A percentile compares a stretch with the other conserved stretches of the same genome.
These are phyloP conservation scores for Microplitis manilae DNA, from an alignment of 2,888 invertebrate species.

Conservation along the genomic window DNA sequence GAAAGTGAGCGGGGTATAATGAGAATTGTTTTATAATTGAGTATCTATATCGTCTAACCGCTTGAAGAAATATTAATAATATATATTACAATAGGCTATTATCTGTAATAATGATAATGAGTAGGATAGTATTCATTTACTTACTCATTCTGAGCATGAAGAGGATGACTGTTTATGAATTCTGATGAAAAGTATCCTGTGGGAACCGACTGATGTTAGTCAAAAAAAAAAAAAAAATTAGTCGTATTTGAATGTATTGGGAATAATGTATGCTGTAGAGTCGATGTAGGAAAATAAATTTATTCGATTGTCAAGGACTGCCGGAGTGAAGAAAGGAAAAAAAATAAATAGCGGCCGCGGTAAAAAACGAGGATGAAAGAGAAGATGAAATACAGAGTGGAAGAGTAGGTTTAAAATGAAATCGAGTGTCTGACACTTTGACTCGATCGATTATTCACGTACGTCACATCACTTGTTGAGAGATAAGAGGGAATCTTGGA, in stretches of 20 bases:
- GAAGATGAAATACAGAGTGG: not conserved
- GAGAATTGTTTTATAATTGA: conserved; percentile 31
- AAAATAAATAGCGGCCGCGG: not conserved
- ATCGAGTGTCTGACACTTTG: conserved; percentile 32
- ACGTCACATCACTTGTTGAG: not conserved
- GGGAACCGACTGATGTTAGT: too few relatives aligned
- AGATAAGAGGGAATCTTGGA: conserved; percentile 23
- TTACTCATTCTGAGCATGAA: too few relatives aligned
- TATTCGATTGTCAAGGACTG: conserved; percentile 5
- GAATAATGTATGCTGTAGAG: conserved; percentile 12
- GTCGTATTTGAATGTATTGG: not conserved
- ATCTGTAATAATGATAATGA: too few relatives aligned
- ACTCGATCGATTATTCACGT: conserved; percentile 45
- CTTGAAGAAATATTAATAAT: too few relatives aligned
- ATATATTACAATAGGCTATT: too few relatives aligned
- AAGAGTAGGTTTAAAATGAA: not conserved
- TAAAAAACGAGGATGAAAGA: not conserved
- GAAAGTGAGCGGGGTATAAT: not conserved
- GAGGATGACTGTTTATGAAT: too few relatives aligned
- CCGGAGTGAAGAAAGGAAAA: not conserved
- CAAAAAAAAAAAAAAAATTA: too few relatives aligned
- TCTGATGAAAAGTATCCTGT: too few relatives aligned
- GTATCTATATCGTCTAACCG: not conserved
- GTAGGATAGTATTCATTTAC: too few relatives aligned
- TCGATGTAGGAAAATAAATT: not conserved